Evolutionary conservation across 2,113 vertebrate species (phyloP).

Genomic region (Addax nasomaculatus): DNA sequence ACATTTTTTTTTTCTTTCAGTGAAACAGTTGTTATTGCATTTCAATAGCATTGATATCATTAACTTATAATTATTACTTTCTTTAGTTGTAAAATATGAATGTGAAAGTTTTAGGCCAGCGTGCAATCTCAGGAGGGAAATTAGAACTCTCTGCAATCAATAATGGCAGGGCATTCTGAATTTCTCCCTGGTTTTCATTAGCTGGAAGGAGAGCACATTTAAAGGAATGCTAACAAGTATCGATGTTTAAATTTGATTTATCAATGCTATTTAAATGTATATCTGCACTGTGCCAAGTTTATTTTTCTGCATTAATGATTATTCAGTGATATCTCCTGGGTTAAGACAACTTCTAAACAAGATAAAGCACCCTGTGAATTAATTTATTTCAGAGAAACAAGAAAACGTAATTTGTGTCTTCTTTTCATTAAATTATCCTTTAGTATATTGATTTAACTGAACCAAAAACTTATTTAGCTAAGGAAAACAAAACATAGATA

Average conservation of each 20-base stretch:
- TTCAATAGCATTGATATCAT: slow-evolving; percentile 53
- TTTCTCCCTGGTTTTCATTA: slow-evolving; percentile 84
- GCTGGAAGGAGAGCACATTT: slow-evolving; percentile 80
- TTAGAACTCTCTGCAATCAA: slow-evolving; percentile 84
- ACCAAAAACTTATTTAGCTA: slow-evolving; percentile 70
- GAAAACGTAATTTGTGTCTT: slow-evolving; percentile 78
- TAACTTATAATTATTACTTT: slow-evolving; percentile 65
- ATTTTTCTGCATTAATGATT: slow-evolving; percentile 77
- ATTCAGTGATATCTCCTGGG: slow-evolving; percentile 68
- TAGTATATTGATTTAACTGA: slow-evolving; percentile 72
- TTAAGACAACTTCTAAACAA: slow-evolving; percentile 76
- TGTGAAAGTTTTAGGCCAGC: slow-evolving; percentile 59
- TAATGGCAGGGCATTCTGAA: slow-evolving; percentile 76
- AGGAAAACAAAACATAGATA: slow-evolving; percentile 56
- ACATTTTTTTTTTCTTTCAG: background rate
- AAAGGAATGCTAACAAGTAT: slow-evolving; percentile 90
- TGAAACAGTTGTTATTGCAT: slow-evolving; percentile 51
- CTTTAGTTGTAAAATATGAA: slow-evolving; percentile 60
- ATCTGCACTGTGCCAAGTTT: slow-evolving; percentile 77
- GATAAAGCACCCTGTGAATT: slow-evolving; percentile 74
- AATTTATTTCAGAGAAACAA: slow-evolving; percentile 76
- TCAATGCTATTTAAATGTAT: slow-evolving; percentile 85
- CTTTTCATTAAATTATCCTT: slow-evolving; percentile 79
- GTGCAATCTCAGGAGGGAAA: slow-evolving; percentile 84
- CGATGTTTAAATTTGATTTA: slow-evolving; percentile 89